A percentile compares a stretch with the other conserved stretches of the same genome.
phyloP scores from a whole-genome alignment of 2,888 invertebrate species.

The Brachypalpus laphriformis region DNA sequence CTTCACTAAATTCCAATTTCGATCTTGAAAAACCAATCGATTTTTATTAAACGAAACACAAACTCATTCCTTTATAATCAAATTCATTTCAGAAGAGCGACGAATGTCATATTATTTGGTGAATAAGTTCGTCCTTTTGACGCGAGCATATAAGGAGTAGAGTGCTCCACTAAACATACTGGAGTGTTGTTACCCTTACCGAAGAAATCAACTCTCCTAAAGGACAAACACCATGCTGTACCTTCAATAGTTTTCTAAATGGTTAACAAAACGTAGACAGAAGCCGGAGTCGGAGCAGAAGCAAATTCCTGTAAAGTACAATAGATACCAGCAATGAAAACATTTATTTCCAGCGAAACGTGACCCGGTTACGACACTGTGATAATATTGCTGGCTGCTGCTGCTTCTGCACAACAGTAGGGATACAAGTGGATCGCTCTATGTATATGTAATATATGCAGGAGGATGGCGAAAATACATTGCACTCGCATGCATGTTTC shows the following conservation, averaged over 20 bases:
- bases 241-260: conserved; percentile 33
- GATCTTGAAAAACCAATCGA: conserved; percentile 41
- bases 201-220: conserved; percentile 25
- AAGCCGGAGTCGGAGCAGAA: conserved; percentile 44
- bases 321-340: conserved; percentile 74
- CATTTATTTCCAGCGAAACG: conserved; percentile 72
- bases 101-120: conserved; percentile 39
- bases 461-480: conserved; percentile 68
- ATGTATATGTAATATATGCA: conserved; percentile 49
- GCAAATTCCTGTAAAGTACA: conserved; percentile 72
- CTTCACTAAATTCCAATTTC: conserved; percentile 8
- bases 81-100: conserved; percentile 25
- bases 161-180: neutral
- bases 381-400: conserved; percentile 63
- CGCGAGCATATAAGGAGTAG: conserved; percentile 5
- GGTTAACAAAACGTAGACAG: conserved; percentile 44
- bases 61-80: conserved; percentile 4
- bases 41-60: conserved; percentile 37
- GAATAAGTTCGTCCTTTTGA: conserved; percentile 45
- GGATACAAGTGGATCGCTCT: conserved; percentile 43
- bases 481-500: conserved; percentile 72
- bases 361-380: conserved; percentile 73
- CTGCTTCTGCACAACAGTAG: conserved; percentile 50
- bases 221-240: conserved; percentile 40
- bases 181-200: neutral